Evolutionary conservation across 1,140 invertebrate species (phyloP), one percentile per base, ranked within the genome.

Genomic region (Bathynomus jamesi): DNA sequence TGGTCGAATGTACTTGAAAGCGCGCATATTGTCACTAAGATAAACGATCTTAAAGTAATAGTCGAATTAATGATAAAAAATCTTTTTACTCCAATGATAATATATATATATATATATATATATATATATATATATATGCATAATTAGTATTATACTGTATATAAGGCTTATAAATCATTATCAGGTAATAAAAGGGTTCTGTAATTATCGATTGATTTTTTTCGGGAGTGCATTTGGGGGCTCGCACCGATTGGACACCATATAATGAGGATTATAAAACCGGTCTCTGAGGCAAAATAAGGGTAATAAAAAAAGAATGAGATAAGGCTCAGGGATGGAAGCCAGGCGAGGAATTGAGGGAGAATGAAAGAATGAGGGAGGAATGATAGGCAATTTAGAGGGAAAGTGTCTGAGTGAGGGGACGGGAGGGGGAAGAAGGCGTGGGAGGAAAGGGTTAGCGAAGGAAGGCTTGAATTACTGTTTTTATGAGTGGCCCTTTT

Each of bases 381-480:
- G 32, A 63, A 4, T 25, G 67, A 28, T 21, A 65, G 31, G 32
- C 61, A 61, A 11, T 31, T 17, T 46, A 53, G 25, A 61, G 66
- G 27, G 63, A 63, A 40, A 29, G 64, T 28, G 70, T 28, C 31
- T 25, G 30, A 28, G 65, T 10, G 28, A 53, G 40, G 21, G 28
- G 70, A 40, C 17, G 40, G 21, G 40, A 31, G 13, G 60, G 25
- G 60, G 46, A 30, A 28, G 21, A 28, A 28, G 65, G 65, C 65
- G 71, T 61, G 71, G 64, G 71, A 67, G 32, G 62, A 65, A 40
- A 70, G 63, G 71, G 75, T 61, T 69, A 64, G 21, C 29, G 67
- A 30, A 70, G 61, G 65, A 65, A 68, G 67, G 71, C 40, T 67
- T 66, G 64, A 71, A 77, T 77, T 77, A 77, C 73, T 75, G 72